Evolutionary conservation across 2,888 invertebrate genomes (phyloP), one percentile per base, ranked within the genome.

Genomic region (Lycia hirtaria): DNA sequence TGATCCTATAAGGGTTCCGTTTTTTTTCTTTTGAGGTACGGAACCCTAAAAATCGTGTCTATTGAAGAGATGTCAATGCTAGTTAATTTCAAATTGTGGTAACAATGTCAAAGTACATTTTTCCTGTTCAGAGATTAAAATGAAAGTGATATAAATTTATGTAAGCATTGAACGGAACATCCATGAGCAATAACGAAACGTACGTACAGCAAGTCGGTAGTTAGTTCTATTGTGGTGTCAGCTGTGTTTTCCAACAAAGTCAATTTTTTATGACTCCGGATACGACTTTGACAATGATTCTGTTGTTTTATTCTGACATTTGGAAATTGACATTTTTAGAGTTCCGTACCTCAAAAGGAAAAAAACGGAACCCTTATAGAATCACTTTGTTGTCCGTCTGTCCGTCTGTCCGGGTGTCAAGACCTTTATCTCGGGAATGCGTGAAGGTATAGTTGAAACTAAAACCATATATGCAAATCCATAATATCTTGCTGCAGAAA

Each of bases 201-300:
- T 33, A 5, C n/a, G 2, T 12, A 10, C 17, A 7, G 32, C n/a
- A 28, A 53, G n/a, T 24, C 10, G 28, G 33, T 9, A 26, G 26
- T 28, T 41, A 47, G 41, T 35, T 54, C 48, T 33, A 54, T 54
- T 54, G 54, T 54, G 41, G 19, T 54, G 48, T 48, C 54, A 32
- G 22, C 24, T 7, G 24, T 44, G 22, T 28, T 53, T 53, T 53
- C 53, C 45, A 33, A 53, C 53, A 45, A 53, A 28, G 24, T 20
- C 19, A 19, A 7, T 38, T 40, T 37, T 45, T 45, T 5, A 33
- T 28, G 26, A 45, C 22, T 38, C 54, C 54, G 54, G 54, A 54
- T 54, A 48, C 41, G 45, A 53, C 52, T 52, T 32, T 28, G n/a
- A 45, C 33, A 33, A 22, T 35, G 24, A 22, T 37, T 47, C 37